Evolutionary conservation across 2,113 vertebrate genomes (phyloP), one percentile per base, ranked within the genome.

Genomic region (Ariopsis seemanni): DNA sequence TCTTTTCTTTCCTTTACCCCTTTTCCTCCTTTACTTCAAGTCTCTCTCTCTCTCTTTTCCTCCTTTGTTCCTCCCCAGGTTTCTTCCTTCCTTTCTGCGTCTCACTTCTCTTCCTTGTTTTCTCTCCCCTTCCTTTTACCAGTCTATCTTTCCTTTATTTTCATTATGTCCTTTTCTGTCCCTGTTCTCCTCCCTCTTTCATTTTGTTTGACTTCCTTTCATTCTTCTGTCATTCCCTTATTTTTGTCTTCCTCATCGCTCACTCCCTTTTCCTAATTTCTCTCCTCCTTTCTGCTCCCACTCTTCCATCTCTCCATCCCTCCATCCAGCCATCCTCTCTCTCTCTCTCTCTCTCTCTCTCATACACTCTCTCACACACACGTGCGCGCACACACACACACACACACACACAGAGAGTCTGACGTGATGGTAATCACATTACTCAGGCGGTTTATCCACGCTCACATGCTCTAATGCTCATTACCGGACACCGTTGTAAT

Each of bases 371-470:
- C 34, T 42, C 34, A 42, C 34, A 42, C 34, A 42, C 34, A 42
- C 34, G 2, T 0, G 2, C 34, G 2, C 34, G 2, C 34, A 42
- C 34, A 42, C 34, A 42, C 34, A 42, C 2, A 42, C 34, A 42
- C 42, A 4, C 42, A 4, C 42, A 4, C 42, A 42, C 42, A 42
- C 42, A 42, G 0, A 42, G 42, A 42, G 42, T 42, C 42, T 89
- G 89, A 87, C 57, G 84, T 53, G 71, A 63, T 72, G 71, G 63
- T 88, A 90, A 90, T 90, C 82, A 65, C 81, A 86, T 90, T 84
- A 90, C 67, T 88, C 85, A 7, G 83, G 83, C 60, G 62, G 74
- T 80, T 88, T 72, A 69, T 48, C 78, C 85, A 90, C 34, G 20
- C 81, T 86, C 58, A 78, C 85, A 82, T 50, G 69, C 67, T 57